Evolutionary conservation across 2,888 invertebrate species (phyloP), one percentile per base, ranked within the genome.

Genomic region (Tiliacea aurago): DNA sequence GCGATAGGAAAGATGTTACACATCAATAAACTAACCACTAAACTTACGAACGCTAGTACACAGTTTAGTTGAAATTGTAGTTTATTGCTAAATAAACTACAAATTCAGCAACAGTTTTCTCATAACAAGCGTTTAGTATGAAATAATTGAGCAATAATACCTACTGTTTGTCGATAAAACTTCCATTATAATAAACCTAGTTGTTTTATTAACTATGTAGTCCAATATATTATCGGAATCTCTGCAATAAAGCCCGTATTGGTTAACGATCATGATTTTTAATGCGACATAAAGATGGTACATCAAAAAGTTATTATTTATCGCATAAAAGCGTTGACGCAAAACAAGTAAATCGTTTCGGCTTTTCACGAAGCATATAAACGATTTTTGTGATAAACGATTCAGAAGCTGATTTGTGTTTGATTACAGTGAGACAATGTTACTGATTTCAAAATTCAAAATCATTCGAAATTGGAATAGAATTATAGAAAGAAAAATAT

Each of bases 251-350:
- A 78, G 67, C 37, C 56, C 76, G 64, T 67, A 83, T 78, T 83
- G 80, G 74, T 89, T 92, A 90, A 92, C 86, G 91, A 89, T 84
- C 89, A 82, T 81, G 80, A 80, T 85, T 86, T 88, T 90, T 91
- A 89, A 90, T 87, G 89, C 84, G 84, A 85, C 90, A 91, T 94
- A 93, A 94, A 92, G 84, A 87, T 86, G 86, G 82, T 87, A 87
- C 93, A 94, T 93, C 91, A 94, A 94, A 95, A 93, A 87, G 91
- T 94, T 94, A 92, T 94, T 93, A 94, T 94, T 92, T 93, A 89
- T 90, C 91, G 80, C 92, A 90, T 94, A 93, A 95, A 94, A 92
- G 81, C 86, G 85, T 68, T 91, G 93, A 93, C 93, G 93, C 93
- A 93, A 91, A 93, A 93, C 93, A 92, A 92, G 91, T 88, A 90